These are phyloP conservation scores for Cynocephalus volans DNA, from an alignment of 2,113 vertebrate genomes.

Conservation along the genomic window DNA sequence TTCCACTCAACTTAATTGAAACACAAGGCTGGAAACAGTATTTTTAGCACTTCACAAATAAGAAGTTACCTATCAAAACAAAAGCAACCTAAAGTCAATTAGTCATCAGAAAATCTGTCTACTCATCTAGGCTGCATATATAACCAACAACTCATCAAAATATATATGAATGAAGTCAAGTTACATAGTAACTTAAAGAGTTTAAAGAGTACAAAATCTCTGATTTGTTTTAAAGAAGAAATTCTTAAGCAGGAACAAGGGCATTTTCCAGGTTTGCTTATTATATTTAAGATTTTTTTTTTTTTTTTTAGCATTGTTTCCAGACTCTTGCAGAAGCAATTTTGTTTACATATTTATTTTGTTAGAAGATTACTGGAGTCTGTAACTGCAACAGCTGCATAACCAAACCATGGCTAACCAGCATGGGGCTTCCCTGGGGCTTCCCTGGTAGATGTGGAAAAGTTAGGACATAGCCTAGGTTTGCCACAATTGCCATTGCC, in stretches of 20 bases:
- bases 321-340: not conserved
- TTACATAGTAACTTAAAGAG: not conserved
- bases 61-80: conserved; percentile 19
- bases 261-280: not conserved
- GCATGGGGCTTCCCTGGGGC: not conserved
- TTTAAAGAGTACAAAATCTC: not conserved
- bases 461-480: not conserved
- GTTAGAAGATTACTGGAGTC: not conserved
- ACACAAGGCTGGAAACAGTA: not conserved
- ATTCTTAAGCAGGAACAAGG: not conserved
- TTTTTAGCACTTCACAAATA: not conserved
- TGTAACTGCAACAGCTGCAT: not conserved
- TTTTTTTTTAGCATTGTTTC: not conserved
- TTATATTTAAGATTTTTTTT: not conserved
- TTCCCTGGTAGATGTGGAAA: not conserved
- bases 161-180: not conserved
- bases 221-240: conserved; percentile 12
- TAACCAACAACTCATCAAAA: conserved; percentile 13
- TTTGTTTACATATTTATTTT: not conserved
- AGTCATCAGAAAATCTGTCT: not conserved
- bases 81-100: conserved; percentile 30
- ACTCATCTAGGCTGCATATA: not conserved
- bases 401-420: not conserved
- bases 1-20: conserved; percentile 41
- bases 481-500: not conserved